These are phyloP conservation scores for Pluvianellus socialis DNA, from an alignment of 2,113 vertebrate genomes.

Conservation along the genomic window DNA sequence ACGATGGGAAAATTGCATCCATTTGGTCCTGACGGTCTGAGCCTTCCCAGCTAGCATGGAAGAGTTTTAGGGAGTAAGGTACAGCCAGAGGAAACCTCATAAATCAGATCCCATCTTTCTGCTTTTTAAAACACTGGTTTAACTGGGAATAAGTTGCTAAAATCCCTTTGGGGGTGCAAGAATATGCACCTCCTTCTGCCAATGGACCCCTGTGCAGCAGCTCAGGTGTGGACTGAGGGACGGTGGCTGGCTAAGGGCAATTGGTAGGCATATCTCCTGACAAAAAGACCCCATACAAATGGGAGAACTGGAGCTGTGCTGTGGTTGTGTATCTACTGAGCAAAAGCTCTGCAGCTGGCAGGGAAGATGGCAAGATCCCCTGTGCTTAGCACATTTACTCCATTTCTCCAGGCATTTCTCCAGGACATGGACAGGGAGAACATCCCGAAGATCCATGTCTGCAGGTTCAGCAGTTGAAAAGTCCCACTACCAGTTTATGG, in stretches of 20 bases:
- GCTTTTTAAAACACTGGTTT: neutral
- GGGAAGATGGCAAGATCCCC: neutral
- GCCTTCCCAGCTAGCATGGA: neutral
- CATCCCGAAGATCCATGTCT: neutral
- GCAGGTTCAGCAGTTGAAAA: neutral
- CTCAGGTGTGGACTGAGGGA: neutral
- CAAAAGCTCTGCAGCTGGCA: neutral
- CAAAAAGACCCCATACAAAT: neutral
- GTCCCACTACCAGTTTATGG: neutral
- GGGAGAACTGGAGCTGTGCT: neutral
- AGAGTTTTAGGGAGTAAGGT: neutral
- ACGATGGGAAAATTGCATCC: neutral
- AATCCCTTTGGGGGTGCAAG: neutral
- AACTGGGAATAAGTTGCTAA: neutral
- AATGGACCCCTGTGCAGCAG: neutral
- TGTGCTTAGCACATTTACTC: neutral
- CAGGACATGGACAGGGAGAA: neutral
- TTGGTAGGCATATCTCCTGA: rapidly evolving
- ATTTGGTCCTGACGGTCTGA: neutral
- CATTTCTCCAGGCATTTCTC: neutral
- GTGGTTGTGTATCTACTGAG: neutral
- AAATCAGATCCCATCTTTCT: neutral
- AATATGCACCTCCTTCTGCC: rapidly evolving
- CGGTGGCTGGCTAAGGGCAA: neutral
- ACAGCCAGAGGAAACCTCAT: neutral